Base-by-base conservation (phyloP, 2,113 vertebrate genomes). In the Nanorana parkeri region DNA sequence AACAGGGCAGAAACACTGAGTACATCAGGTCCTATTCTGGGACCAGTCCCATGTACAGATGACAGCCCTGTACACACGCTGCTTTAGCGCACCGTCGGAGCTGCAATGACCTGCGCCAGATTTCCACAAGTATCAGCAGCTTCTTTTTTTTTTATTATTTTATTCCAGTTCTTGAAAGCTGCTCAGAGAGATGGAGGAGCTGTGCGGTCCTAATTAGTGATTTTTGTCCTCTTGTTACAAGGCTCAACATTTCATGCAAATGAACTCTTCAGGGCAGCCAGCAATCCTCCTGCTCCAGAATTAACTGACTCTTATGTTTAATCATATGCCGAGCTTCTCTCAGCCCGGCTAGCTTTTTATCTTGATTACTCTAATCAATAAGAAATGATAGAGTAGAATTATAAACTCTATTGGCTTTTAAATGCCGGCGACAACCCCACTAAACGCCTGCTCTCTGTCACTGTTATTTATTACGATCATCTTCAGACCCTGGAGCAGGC, bases 121-220 rank as follows among this genome's bases (percentile, higher is more conserved):
- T 92, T 90, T 92, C 85, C 92, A 93, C 92, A 89, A 90, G 90
- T 84, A 86, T 81, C 78, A 84, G 83, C 83, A 56, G 26, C 20
- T 28, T 60, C 58, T 80, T 64, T 65, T 77, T 68, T 54, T 67
- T 23, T 23, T 89, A 89, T 89, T 85, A n/a, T n/a, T 41, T 89
- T 88, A 86, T 89, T 89, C 77, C 47, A 80, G 89, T 88, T 90
- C 91, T 93, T 92, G 85, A 90, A 94, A 95, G 88, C 94, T 93
- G 89, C 94, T 96, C 90, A 91, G 92, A 86, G 88, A 93, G 93
- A 92, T 90, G 90, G 91, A 89, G 92, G 93, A 92, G 90, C 91
- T 96, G 93, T 92, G 94, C 93, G 90, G 89, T 90, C 90, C 93
- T 96, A 97, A 98, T 98, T 97, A 97, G 95, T 96, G 96, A 96